Conservation (phyloP, 2,113 vertebrate species). For the Leucopsar rothschildi region DNA sequence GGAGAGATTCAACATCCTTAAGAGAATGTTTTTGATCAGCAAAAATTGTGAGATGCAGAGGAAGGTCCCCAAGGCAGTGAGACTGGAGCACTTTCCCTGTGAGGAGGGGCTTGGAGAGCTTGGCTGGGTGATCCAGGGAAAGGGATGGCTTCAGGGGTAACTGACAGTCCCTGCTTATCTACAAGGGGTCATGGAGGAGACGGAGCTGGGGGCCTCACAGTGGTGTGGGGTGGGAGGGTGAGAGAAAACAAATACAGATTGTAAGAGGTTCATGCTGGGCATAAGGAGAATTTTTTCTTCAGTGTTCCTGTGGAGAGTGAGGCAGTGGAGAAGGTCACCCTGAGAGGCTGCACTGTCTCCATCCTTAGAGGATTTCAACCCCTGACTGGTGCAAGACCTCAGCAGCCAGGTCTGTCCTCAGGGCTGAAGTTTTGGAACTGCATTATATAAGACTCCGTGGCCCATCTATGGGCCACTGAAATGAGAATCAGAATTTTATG, state of each 20-base stretch:
- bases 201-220: not conserved
- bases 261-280: not conserved
- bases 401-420: not conserved
- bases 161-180: not conserved
- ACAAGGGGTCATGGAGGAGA: not conserved
- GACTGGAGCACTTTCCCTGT: not conserved
- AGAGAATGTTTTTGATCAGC: not conserved
- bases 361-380: not conserved
- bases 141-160: not conserved
- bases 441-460: not conserved
- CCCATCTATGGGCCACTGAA: not conserved
- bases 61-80: not conserved
- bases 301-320: not conserved
- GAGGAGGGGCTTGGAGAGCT: not conserved
- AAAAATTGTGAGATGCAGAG: not conserved
- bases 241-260: not conserved
- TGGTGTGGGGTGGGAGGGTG: rapidly evolving
- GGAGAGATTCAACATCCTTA: not conserved
- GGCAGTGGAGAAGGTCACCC: not conserved
- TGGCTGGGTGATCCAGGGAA: not conserved
- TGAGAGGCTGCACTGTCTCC: not conserved
- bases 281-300: not conserved
- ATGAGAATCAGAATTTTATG: not conserved
- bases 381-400: not conserved
- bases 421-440: not conserved